Percentiles rank a stretch among this genome's conserved stretches.
Evolutionary conservation across 2,797 vertebrate species (phyloP).

Genomic region (Rhinatrema bivittatum): DNA sequence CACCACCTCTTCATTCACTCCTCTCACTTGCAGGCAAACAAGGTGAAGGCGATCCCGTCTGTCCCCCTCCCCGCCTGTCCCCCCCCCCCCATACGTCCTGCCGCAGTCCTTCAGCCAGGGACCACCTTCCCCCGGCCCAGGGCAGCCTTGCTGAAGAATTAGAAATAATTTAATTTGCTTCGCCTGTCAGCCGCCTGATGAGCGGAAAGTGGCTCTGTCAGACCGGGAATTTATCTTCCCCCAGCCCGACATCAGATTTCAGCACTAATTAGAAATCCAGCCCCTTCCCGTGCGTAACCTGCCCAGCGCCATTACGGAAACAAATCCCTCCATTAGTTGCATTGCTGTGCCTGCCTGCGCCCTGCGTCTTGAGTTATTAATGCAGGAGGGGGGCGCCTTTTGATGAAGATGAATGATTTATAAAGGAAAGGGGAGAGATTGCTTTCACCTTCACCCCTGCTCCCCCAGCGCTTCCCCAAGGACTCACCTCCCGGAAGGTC

Average conservation of each 20-base stretch:
- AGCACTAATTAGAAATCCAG: constrained; percentile 68
- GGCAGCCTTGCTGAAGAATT: constrained; percentile 58
- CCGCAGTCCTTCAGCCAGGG: constrained; percentile 13
- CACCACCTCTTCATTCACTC: too few species aligned
- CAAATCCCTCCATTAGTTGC: constrained; percentile 65
- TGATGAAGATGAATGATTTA: constrained; percentile 63
- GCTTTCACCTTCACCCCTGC: background rate
- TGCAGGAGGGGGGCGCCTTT: constrained; percentile 49
- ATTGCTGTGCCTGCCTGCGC: constrained; percentile 63
- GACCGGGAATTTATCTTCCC: constrained; percentile 58
- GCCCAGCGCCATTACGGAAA: constrained; percentile 56
- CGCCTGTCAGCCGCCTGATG: constrained; percentile 50
- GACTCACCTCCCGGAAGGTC: too few species aligned
- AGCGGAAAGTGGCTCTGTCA: constrained; percentile 64
- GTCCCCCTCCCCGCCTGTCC: accelerated
- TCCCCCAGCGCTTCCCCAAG: constrained; percentile 17
- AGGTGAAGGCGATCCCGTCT: background rate
- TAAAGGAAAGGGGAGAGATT: constrained; percentile 49
- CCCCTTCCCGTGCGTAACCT: constrained; percentile 29
- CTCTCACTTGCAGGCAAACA: too few species aligned
- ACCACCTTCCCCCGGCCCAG: constrained; percentile 29
- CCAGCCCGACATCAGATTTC: constrained; percentile 61
- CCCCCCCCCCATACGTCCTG: background rate
- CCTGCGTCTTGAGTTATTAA: constrained; percentile 55
- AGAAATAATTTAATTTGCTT: constrained; percentile 65